Percentiles rank a stretch among this genome's conserved stretches.
phyloP scores from a whole-genome alignment of 1,140 invertebrate species.

The Anastrepha ludens region DNA sequence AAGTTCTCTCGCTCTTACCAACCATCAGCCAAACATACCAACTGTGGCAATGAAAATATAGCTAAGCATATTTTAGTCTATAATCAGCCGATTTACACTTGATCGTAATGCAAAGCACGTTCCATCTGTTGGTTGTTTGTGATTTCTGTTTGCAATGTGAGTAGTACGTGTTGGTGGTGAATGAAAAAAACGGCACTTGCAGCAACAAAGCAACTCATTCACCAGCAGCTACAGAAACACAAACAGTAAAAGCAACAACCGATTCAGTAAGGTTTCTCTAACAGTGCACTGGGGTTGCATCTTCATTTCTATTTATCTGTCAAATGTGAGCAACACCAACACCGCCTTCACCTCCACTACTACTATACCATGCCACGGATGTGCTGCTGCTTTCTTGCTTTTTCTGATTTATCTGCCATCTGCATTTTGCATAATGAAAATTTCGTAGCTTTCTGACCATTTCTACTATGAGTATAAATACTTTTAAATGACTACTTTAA shows the following conservation, averaged over 20 bases:
- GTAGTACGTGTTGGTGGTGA: neutral
- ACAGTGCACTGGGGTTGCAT: neutral
- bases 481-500: constrained; percentile 15
- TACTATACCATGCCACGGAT: neutral
- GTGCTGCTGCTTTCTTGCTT: neutral
- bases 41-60: neutral
- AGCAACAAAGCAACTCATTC: neutral
- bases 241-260: neutral
- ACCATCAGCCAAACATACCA: too few relatives aligned
- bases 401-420: constrained; percentile 1
- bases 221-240: neutral
- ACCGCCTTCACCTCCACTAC: neutral
- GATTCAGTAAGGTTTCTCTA: neutral
- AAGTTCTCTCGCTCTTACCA: too few relatives aligned
- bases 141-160: constrained; percentile 32
- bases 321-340: neutral
- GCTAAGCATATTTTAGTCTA: neutral
- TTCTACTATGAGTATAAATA: neutral
- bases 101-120: constrained; percentile 26
- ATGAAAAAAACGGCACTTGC: neutral
- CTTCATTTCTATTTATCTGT: constrained; percentile 17
- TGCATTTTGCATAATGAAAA: constrained; percentile 30
- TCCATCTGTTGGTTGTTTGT: constrained; percentile 40
- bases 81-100: neutral
- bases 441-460: neutral